Evolutionary conservation across 64 coral and sea anemone genomes (phyloP).

Genomic region (Actinia tenebrosa): DNA sequence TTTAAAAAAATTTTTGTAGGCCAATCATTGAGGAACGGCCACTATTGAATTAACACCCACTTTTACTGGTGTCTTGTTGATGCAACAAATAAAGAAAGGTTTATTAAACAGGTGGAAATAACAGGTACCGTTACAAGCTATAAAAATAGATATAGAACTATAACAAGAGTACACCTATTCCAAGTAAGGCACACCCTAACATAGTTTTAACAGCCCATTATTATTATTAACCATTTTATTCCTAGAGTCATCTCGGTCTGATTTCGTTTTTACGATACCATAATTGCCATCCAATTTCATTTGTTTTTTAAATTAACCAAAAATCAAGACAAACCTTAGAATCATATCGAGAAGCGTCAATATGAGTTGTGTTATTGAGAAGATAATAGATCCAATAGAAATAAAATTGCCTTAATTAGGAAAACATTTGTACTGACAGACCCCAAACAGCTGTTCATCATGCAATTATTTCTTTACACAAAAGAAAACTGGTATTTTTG

Average conservation of each 20-base stretch:
- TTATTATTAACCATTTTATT: not conserved
- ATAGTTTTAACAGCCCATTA: too few relatives aligned
- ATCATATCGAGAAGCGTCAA: not conserved
- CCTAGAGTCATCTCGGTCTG: not conserved
- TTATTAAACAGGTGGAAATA: not conserved
- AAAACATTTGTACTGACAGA: not conserved
- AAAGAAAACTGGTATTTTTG: not conserved
- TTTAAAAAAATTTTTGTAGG: not conserved
- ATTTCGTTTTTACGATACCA: not conserved
- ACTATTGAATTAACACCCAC: not conserved
- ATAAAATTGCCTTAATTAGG: not conserved
- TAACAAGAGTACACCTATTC: not conserved
- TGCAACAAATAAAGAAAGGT: constrained; percentile 1
- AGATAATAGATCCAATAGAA: not conserved
- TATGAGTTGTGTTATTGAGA: not conserved
- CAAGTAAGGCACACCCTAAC: not conserved
- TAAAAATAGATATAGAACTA: not conserved
- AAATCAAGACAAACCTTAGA: not conserved
- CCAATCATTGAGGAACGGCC: not conserved
- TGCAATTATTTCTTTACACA: not conserved
- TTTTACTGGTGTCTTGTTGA: not conserved
- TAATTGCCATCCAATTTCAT: not conserved
- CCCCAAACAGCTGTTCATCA: not conserved
- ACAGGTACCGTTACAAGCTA: constrained; percentile 15
- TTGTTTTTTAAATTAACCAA: not conserved